Base-by-base conservation (phyloP, 2,113 vertebrate genomes). In the Dascyllus trimaculatus region DNA sequence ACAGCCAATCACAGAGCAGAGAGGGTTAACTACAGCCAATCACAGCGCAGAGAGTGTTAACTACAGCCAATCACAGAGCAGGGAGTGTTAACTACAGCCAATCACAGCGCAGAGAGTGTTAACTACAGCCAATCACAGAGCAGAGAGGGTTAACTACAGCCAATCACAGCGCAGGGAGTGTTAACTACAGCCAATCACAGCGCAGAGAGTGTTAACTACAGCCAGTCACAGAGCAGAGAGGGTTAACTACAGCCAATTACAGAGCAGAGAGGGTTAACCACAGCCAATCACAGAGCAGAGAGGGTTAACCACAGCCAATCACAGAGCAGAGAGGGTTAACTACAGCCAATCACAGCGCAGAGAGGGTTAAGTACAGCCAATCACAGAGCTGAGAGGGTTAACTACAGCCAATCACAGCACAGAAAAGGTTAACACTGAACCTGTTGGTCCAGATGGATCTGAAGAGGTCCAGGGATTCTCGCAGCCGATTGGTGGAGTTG, bases 401-500 rank as follows among this genome's bases (percentile, higher is more conserved):
- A 8, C 96, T 96, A 62, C 24, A 75, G 46, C 56, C 65, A 78
- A 64, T 46, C 35, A 53, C 5, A 69, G 35, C 11, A 2, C 9
- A 22, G 38, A 11, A 2, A 11, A 11, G 1, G 26, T 29, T 29
- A 35, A 4, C 8, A 1, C 11, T 35, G 21, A 52, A 97, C 98
- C 97, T 98, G 81, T 99, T 99, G 89, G 98, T 99, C 98, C 98
- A 99, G 93, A 99, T 99, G 83, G 97, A 98, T 91, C 96, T 97
- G 79, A 98, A 99, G 65, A 99, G 97, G 89, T 99, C 97, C 89
- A 99, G 95, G 13, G 97, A 97, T 74, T 99, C 98, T 71, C 97
- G 87, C 66, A 99, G 96, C 71, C 98, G 94, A 89, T 99, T 99
- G 89, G 97, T 99, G 68, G 96, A 98, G 88, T 99, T 98, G 86